Base-by-base conservation (phyloP, 2,797 vertebrate genomes). In the Melanotaenia nigrans region DNA sequence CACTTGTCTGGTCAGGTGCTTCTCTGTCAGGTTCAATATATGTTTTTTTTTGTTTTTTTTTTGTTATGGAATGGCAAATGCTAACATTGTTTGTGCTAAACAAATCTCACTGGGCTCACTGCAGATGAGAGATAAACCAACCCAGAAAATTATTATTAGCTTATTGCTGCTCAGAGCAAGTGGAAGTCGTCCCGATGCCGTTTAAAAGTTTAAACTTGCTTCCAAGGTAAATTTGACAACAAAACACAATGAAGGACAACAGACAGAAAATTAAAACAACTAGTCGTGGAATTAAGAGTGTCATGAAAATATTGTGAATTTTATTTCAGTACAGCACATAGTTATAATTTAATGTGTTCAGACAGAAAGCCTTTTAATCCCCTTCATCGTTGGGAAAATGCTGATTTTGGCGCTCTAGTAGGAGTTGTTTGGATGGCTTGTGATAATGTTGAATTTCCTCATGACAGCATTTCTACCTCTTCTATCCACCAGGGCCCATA, bases 221-320 rank as follows among this genome's bases (percentile, higher is more conserved):
- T 56, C 25, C 53, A 66, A n/a, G 8, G 8, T 59, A 55, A 22
- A 42, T 57, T 25, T 61, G 13, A 49, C 14, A 45, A 2, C 3
- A 24, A 18, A 22, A 72, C 5, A 73, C 51, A 49, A 10, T 4
- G 11, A 36, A 53, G 13, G n/a, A 9, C 35, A 28, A 47, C 40
- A 57, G 30, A 24, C 32, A 73, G 57, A 81, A 45, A 73, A 24
- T 42, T 85, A 47, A 71, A 68, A 89, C 80, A 69, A 70, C 64
- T 58, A 64, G 67, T 84, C 36, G 85, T 83, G 72, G 68, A 86
- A 88, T 85, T 82, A 71, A 42, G 72, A 79, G 80, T 81, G 85
- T 91, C 87, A 86, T 93, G 89, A 94, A 93, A 93, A 94, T 91
- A 93, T 87, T 88, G 84, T 89, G 84, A 88, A 86, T 79, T 92